Conservation (phyloP, 2,797 vertebrate species). For the Masticophis lateralis region DNA sequence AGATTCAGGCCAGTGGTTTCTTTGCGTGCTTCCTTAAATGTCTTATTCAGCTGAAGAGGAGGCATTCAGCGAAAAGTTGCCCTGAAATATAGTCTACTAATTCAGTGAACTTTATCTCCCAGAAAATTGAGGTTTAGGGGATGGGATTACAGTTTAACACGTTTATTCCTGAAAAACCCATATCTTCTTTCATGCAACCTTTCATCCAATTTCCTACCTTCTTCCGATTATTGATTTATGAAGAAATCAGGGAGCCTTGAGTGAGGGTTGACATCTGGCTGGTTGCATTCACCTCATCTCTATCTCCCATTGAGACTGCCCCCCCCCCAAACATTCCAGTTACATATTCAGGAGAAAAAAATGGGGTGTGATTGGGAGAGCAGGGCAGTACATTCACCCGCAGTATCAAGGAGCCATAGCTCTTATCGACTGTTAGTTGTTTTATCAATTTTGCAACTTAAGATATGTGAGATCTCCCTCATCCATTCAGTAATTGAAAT, state of each 20-base stretch:
- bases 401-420: background rate
- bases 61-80: background rate
- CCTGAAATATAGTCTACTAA: background rate
- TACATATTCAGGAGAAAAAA: background rate
- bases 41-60: background rate
- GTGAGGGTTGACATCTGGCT: background rate
- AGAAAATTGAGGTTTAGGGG: background rate
- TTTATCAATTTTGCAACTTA: background rate
- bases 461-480: background rate
- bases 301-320: background rate
- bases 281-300: background rate
- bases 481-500: background rate
- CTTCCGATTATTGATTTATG: slow-evolving; percentile 1
- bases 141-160: background rate
- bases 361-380: background rate
- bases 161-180: background rate
- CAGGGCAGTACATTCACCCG: background rate
- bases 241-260: background rate
- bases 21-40: background rate
- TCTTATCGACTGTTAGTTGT: background rate
- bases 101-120: background rate
- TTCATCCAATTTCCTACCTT: too few relatives aligned
- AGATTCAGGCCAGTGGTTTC: background rate
- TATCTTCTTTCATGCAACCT: background rate
- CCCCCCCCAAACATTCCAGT: background rate